A percentile compares a stretch with the other conserved stretches of the same genome.
Evolutionary conservation across 2,888 invertebrate species (phyloP).

Genomic region (Dasysyrphus tricinctus): DNA sequence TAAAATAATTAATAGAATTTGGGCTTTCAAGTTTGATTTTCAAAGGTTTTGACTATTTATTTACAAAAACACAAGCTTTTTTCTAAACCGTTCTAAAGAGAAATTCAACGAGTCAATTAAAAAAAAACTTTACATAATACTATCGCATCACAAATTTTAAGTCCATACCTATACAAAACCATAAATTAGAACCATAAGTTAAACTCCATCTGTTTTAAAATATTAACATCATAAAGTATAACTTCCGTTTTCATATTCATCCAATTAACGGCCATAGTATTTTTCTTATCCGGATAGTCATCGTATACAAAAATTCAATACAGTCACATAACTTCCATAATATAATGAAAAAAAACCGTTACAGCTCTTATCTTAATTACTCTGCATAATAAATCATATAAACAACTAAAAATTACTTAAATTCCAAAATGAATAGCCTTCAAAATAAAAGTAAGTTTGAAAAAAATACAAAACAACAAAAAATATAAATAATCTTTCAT

Average conservation of each 20-base stretch:
- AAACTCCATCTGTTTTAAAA: neutral
- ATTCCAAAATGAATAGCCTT: constrained; percentile 41
- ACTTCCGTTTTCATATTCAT: neutral
- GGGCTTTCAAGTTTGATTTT: no score
- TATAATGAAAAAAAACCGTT: constrained; percentile 2
- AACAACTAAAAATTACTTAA: constrained; percentile 11
- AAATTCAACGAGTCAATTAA: no score
- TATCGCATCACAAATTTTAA: neutral
- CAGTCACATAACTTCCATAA: neutral
- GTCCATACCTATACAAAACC: neutral
- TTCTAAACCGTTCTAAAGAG: no score
- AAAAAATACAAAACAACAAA: neutral
- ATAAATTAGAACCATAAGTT: neutral
- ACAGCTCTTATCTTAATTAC: constrained; percentile 8
- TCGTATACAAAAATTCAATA: neutral
- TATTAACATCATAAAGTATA: neutral
- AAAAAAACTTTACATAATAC: no score
- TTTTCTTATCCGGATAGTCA: neutral
- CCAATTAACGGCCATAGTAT: neutral
- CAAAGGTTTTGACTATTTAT: no score
- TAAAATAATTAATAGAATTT: no score
- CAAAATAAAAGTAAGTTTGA: neutral
- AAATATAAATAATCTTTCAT: constrained; percentile 27
- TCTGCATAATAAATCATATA: constrained; percentile 1
- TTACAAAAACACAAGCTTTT: no score